These are phyloP conservation scores for Furcifer pardalis DNA, from an alignment of 2,797 vertebrate genomes.

Conservation along the genomic window DNA sequence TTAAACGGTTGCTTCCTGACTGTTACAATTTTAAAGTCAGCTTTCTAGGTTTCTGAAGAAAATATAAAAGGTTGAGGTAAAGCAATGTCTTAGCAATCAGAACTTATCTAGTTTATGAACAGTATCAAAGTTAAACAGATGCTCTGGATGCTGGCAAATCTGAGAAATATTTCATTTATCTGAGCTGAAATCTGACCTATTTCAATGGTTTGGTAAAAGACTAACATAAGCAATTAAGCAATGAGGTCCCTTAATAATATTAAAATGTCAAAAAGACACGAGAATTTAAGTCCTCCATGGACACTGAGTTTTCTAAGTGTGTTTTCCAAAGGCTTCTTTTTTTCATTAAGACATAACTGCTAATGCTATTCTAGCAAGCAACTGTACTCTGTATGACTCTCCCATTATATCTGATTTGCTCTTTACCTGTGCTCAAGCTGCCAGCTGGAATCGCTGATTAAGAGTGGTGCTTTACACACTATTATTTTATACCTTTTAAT, in stretches of 20 bases:
- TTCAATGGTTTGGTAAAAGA: background rate
- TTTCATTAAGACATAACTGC: background rate
- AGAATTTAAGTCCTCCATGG: background rate
- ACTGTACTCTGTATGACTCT: background rate
- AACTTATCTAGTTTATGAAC: rapidly evolving
- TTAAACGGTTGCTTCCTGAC: background rate
- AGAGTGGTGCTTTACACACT: background rate
- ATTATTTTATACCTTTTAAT: background rate
- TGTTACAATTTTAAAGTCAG: background rate
- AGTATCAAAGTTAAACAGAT: background rate
- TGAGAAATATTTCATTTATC: background rate
- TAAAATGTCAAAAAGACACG: background rate
- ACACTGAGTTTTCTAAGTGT: background rate
- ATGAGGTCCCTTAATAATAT: background rate
- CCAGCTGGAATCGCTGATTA: too few species aligned
- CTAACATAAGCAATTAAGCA: background rate
- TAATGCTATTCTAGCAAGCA: background rate
- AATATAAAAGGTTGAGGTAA: background rate
- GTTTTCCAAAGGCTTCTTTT: background rate
- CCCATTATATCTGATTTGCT: background rate
- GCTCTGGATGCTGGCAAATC: background rate
- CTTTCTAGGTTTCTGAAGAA: background rate
- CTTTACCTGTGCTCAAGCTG: background rate
- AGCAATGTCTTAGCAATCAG: background rate
- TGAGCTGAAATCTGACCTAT: background rate